Evolutionary conservation across 2,888 invertebrate genomes (phyloP), one percentile per base, ranked within the genome.

Genomic region (Iselma pallidipennis): DNA sequence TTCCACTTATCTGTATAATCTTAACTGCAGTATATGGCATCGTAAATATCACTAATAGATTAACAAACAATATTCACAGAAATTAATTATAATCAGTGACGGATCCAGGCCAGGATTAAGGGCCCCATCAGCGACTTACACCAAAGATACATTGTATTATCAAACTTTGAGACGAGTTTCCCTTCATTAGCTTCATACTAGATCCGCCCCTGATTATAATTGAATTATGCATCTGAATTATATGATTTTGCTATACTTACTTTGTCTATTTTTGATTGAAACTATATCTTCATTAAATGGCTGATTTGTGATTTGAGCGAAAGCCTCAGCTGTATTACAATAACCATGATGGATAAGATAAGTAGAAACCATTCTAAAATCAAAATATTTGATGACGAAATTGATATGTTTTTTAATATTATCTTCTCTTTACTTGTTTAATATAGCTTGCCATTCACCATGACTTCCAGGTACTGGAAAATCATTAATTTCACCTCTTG

Each of bases 341-440:
- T 96, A 98, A 60, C 98, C 98, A 83, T 98, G 96, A 85, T 98
- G 98, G 72, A 98, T 94, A 82, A 99, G 88, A 85, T 98, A 99
- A 68, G 96, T 91, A 67, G 95, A 95, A 68, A 99, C 95, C 90
- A 98, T 93, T 84, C 97, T 98, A 84, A 37, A 82, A 83, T 73
- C 69, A 72, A 72, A n/a, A n/a, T n/a, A n/a, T n/a, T n/a, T n/a
- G n/a, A n/a, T 23, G 45, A 33, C 14, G 14, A 59, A 14, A 33
- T 25, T 5, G 12, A 48, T 37, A 2, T n/a, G 7, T 56, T 59
- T 14, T 25, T 16, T 21, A 33, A 28, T 33, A 66, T 28, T 58
- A 51, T 55, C 4, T 48, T 26, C 28, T 25, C 23, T 28, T 80
- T 83, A 95, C 96, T 93, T 94, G 83, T 96, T 95, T 81, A 97